Percentiles rank a stretch among this genome's conserved stretches.
Evolutionary conservation across 2,888 invertebrate species (phyloP).

Genomic region (Scrobipalpa atriplicella): DNA sequence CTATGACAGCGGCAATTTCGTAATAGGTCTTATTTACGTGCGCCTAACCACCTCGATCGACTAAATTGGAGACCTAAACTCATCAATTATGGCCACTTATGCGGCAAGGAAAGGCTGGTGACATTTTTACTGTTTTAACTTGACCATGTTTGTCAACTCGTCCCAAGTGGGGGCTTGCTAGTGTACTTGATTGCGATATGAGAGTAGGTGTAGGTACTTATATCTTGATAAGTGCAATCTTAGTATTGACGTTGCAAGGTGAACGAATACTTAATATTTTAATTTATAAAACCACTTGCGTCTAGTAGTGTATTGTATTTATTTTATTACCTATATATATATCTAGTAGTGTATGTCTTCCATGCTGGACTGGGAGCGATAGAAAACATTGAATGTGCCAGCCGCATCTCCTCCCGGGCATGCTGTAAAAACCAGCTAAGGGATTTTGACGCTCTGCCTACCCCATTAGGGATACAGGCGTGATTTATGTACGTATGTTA

Average conservation of each 20-base stretch:
- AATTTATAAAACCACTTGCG: background rate
- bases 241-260: conserved; percentile 28
- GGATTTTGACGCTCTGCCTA: no score
- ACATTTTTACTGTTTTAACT: no score
- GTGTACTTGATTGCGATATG: background rate
- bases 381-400: no score
- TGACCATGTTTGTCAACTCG: conserved; percentile 19
- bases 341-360: no score
- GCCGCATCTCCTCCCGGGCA: no score
- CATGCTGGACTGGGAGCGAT: no score
- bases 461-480: no score
- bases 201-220: background rate
- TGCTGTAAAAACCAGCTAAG: no score
- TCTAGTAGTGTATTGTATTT: background rate
- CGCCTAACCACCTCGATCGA: conserved; percentile 17
- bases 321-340: no score
- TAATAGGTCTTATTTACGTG: conserved; percentile 12
- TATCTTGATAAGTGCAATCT: background rate
- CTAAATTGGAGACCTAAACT: conserved; percentile 14
- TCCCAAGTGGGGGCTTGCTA: background rate
- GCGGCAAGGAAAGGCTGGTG: background rate
- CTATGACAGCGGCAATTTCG: background rate
- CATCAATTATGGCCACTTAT: conserved; percentile 18
- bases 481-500: no score
- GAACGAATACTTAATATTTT: no score